phyloP scores from a whole-genome alignment of 1,140 invertebrate genomes.

The Colletes latitarsis region DNA sequence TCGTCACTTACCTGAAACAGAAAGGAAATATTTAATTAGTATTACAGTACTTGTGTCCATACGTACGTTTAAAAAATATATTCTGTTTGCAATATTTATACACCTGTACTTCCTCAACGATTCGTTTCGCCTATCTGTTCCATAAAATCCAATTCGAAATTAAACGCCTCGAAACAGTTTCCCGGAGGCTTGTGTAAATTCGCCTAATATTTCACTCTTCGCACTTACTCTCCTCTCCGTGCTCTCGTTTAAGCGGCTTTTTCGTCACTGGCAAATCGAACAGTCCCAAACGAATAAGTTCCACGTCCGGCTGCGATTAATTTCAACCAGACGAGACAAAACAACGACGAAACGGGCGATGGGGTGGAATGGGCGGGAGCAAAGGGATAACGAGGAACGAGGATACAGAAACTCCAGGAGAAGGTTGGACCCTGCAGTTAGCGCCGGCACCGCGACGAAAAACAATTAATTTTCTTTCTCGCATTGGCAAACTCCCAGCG shows the following conservation, averaged over 20 bases:
- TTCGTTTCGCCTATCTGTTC: no score
- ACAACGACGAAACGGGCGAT: not conserved
- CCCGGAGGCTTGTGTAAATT: no score
- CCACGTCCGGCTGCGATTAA: constrained; percentile 27
- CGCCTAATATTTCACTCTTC: constrained; percentile 14
- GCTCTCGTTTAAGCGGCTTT: constrained; percentile 12
- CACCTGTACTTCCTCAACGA: no score
- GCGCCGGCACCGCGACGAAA: constrained; percentile 1
- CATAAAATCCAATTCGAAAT: not conserved
- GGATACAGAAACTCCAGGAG: not conserved
- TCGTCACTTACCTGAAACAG: no score
- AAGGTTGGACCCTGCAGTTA: constrained; percentile 7
- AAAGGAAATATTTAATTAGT: no score
- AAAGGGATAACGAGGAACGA: not conserved
- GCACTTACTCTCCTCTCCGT: no score
- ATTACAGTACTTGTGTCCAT: no score
- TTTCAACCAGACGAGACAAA: constrained; percentile 1
- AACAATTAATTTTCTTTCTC: constrained; percentile 42
- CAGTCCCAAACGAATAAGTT: constrained; percentile 32
- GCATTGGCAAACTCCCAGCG: constrained; percentile 31
- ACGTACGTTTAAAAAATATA: no score
- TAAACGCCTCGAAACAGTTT: no score
- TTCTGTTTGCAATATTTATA: no score
- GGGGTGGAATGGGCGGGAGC: no score
- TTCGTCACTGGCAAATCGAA: constrained; percentile 25